phyloP scores from a whole-genome alignment of 2,888 invertebrate genomes.

The Aproaerema taeniolella region DNA sequence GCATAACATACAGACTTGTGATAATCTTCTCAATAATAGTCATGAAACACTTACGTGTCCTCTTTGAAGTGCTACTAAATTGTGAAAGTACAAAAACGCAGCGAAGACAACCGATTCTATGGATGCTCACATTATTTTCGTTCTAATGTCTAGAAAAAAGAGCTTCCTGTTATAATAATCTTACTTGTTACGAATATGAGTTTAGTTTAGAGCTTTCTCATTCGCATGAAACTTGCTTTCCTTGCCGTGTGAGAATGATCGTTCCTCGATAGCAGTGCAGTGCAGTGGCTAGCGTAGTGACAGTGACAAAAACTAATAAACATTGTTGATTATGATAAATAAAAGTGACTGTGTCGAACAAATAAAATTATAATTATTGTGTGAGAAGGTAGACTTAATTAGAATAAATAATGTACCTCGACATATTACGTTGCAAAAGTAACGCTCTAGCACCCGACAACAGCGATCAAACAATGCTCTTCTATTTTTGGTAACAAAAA shows the following conservation, averaged over 20 bases:
- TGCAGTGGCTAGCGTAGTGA: constrained; percentile 15
- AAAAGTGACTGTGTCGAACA: constrained; percentile 35
- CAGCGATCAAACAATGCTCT: constrained; percentile 26
- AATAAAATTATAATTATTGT: constrained; percentile 36
- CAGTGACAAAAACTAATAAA: constrained; percentile 23
- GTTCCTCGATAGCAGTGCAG: constrained; percentile 21
- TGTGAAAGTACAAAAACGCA: no score
- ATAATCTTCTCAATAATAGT: neutral
- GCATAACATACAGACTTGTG: neutral
- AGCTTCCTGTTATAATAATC: constrained; percentile 39
- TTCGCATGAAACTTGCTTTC: constrained; percentile 34
- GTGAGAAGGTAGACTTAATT: constrained; percentile 41
- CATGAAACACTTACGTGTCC: neutral
- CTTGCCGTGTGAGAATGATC: constrained; percentile 19
- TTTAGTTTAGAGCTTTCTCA: constrained; percentile 30
- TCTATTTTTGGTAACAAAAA: constrained; percentile 17
- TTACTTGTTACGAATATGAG: no score
- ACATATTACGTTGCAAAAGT: constrained; percentile 31
- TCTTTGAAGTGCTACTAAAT: no score
- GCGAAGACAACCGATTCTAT: constrained; percentile 8
- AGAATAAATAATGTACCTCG: constrained; percentile 35
- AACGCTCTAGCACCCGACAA: constrained; percentile 35
- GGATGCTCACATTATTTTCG: constrained; percentile 5
- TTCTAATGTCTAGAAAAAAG: constrained; percentile 25
- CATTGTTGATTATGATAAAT: constrained; percentile 29